Percentiles rank a stretch among this genome's conserved stretches.
Conservation (phyloP, 2,113 vertebrate species). For the Limanda limanda region DNA sequence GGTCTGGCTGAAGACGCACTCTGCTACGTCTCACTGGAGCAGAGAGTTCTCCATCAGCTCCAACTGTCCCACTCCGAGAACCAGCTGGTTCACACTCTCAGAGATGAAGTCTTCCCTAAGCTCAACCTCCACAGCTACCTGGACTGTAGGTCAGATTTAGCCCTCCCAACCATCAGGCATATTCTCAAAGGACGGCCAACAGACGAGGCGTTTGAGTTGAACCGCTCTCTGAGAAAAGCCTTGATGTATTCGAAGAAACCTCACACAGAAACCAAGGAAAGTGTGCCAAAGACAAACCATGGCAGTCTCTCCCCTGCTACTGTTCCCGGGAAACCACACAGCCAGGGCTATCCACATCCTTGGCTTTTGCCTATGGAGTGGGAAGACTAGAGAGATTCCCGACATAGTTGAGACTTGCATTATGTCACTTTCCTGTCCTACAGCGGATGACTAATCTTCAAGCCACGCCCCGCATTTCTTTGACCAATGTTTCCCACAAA, state of each 20-base stretch:
- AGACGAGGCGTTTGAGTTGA: conserved; percentile 74
- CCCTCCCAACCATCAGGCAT: conserved; percentile 73
- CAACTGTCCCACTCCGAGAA: conserved; percentile 54
- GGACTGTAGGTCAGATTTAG: conserved; percentile 80
- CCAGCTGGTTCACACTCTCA: conserved; percentile 70
- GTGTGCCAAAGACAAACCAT: conserved; percentile 47
- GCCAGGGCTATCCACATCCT: conserved; percentile 62
- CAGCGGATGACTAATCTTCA: conserved; percentile 36
- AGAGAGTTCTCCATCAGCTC: conserved; percentile 59
- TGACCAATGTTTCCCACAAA: conserved; percentile 15
- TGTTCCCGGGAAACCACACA: conserved; percentile 50
- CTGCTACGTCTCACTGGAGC: conserved; percentile 74
- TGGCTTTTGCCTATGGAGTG: conserved; percentile 80
- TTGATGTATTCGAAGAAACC: conserved; percentile 46
- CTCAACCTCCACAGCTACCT: conserved; percentile 84
- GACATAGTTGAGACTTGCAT: conserved; percentile 31
- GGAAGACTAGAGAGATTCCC: conserved; percentile 79
- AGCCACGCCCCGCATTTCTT: conserved; percentile 6
- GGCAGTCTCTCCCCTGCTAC: conserved; percentile 27
- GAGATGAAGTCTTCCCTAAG: conserved; percentile 74
- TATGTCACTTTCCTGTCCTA: conserved; percentile 32
- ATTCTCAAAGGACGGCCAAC: conserved; percentile 70
- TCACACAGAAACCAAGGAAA: conserved; percentile 37
- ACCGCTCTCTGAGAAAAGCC: conserved; percentile 72
- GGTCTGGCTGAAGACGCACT: conserved; percentile 59